Evolutionary conservation across 1,140 invertebrate genomes (phyloP), one percentile per base, ranked within the genome.

Genomic region (Drosophila kanapiae): DNA sequence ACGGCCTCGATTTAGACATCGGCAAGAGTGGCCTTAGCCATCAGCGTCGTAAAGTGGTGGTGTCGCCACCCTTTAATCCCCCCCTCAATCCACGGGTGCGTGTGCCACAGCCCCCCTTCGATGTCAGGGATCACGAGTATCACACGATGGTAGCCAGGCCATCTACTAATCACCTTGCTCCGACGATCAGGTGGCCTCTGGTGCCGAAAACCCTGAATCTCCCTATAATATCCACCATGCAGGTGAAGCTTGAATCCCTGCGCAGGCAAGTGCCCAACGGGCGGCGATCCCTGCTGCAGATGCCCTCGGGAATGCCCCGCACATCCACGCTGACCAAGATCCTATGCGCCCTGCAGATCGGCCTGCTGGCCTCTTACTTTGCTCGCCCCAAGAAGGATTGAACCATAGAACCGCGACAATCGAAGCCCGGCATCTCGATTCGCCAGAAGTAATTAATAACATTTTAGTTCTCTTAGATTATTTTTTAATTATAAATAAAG

Each of bases 11-110:
- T 13, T 14, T 14, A 13, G 37, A 31, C 8, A 9, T 10, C 3
- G 27, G 6, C 6, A 37, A 9, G 11, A 40, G 53, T 8, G 42
- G 62, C 6, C 1, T n/a, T 3, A 18, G 49, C 13, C 48, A 45
- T 35, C 42, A 38, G n/a, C 75, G 67, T 16, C 80, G 70, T 9
- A 69, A 16, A 8, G 38, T 63, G 29, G 27, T 51, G 27, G 14
- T 43, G 0, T 63, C 64, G n/a, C 75, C 79, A 37, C 57, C 63
- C 0, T 82, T 68, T 13, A 65, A 76, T 51, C 85, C 85, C 1
- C 85, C 85, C 0, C 35, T 90, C 8, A 90, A 90, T 80, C 85
- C 81, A 0, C 75, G 85, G 16, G 51, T 90, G 7, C 86, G 71
- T 8, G 70, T 60, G 42, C 85, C 85, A 7, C 70, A 59, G 0